Evolutionary conservation across 2,797 vertebrate genomes (phyloP).

Genomic region (Cyclopterus lumpus): DNA sequence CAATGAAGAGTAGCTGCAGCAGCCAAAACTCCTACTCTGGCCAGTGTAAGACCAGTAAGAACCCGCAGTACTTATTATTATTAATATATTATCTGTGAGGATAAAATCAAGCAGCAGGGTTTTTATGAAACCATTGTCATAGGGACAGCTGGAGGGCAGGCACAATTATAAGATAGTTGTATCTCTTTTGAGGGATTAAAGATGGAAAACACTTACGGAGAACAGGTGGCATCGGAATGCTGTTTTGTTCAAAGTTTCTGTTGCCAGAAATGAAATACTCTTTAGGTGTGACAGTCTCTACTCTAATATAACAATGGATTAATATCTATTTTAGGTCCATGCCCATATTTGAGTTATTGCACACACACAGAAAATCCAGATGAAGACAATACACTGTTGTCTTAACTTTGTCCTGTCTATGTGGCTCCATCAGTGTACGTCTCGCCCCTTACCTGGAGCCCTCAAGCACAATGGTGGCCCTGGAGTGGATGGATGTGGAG

Average conservation of each 20-base stretch:
- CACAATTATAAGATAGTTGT: conserved; percentile 63
- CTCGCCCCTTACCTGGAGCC: conserved; percentile 93
- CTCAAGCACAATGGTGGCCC: conserved; percentile 94
- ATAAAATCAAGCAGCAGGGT: conserved; percentile 39
- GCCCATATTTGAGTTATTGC: conserved; percentile 1
- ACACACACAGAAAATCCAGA: conserved; percentile 2
- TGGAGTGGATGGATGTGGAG: conserved; percentile 97
- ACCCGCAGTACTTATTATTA: conserved; percentile 35
- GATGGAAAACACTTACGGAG: conserved; percentile 59
- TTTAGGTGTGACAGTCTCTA: conserved; percentile 30
- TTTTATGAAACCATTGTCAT: conserved; percentile 56
- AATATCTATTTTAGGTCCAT: neutral
- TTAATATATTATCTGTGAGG: conserved; percentile 30
- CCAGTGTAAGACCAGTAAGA: conserved; percentile 44
- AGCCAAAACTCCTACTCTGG: conserved; percentile 37
- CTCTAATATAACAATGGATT: conserved; percentile 29
- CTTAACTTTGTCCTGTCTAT: conserved; percentile 19
- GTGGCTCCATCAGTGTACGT: conserved; percentile 84
- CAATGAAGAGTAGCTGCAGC: conserved; percentile 25
- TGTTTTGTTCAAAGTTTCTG: conserved; percentile 49
- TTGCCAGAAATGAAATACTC: conserved; percentile 32
- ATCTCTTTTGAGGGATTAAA: conserved; percentile 62
- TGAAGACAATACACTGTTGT: neutral
- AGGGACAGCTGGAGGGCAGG: conserved; percentile 59
- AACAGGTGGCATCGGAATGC: conserved; percentile 70